Evolutionary conservation across 2,888 invertebrate species (phyloP).

Genomic region (Candidula unifasciata): DNA sequence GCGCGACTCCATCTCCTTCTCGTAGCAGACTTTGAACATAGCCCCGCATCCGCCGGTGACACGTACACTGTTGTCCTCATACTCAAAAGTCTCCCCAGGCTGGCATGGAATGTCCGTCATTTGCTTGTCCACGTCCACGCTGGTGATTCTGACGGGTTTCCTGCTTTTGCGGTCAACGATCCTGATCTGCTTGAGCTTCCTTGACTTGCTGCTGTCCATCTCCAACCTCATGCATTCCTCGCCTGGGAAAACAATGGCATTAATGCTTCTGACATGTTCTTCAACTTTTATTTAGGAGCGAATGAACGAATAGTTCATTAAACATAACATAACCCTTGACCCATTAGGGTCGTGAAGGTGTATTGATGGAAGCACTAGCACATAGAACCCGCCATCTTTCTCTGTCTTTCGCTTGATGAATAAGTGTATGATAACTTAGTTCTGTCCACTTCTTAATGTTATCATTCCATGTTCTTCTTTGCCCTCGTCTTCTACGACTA

Average conservation of each 20-base stretch:
- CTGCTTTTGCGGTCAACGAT: not conserved
- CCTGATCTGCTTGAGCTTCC: not conserved
- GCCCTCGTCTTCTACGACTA: no score
- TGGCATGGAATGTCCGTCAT: slow-evolving; percentile 14
- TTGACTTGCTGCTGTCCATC: not conserved
- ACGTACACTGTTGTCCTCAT: not conserved
- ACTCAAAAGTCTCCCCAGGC: slow-evolving; percentile 2
- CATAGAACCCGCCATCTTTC: no score
- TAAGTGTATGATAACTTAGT: no score
- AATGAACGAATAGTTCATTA: no score
- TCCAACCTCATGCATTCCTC: not conserved
- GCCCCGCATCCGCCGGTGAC: slow-evolving; percentile 23
- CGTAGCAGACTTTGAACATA: slow-evolving; percentile 28
- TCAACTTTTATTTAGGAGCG: no score
- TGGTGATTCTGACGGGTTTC: not conserved
- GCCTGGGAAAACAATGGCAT: not conserved
- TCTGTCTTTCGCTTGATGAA: no score
- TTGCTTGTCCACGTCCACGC: not conserved
- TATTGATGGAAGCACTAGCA: no score
- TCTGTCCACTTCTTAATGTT: no score
- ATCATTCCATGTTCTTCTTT: no score
- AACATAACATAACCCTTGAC: no score
- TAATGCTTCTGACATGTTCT: no score
- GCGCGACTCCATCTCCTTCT: not conserved
- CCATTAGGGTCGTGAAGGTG: no score